Conservation (phyloP, 2,113 vertebrate genomes). For the Dromas ardeola region DNA sequence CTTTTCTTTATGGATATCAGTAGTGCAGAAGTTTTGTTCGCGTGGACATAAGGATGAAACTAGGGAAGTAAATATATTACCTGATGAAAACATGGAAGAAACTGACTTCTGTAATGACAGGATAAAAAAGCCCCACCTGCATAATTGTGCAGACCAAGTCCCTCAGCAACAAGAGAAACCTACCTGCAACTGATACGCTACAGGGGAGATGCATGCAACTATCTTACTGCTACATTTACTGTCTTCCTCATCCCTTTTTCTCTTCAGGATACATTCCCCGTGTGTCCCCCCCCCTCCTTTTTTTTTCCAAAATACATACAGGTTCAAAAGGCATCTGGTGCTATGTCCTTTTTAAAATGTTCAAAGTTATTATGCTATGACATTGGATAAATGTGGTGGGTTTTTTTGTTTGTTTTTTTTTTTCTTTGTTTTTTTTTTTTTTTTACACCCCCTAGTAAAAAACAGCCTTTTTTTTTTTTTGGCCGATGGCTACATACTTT, state of each 20-base stretch:
- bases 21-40: not conserved
- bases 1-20: not conserved
- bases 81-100: not conserved
- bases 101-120: not conserved
- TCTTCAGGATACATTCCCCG: not conserved
- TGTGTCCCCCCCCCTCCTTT: no score
- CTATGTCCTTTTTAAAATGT: not conserved
- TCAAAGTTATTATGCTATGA: no score
- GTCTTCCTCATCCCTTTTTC: not conserved
- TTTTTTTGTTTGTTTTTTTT: no score
- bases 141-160: not conserved
- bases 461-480: not conserved
- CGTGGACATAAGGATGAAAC: not conserved
- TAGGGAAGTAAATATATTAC: not conserved
- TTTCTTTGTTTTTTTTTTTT: not conserved
- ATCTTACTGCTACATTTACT: not conserved
- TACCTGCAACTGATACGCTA: rapidly evolving
- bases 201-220: not conserved
- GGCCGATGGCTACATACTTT: slow-evolving; percentile 13
- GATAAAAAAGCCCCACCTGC: not conserved
- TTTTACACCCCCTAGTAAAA: not conserved
- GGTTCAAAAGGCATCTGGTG: not conserved
- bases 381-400: not conserved
- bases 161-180: not conserved
- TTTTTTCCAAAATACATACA: not conserved